Evolutionary conservation across 1,140 invertebrate genomes (phyloP).

Genomic region (Orius insidiosus): DNA sequence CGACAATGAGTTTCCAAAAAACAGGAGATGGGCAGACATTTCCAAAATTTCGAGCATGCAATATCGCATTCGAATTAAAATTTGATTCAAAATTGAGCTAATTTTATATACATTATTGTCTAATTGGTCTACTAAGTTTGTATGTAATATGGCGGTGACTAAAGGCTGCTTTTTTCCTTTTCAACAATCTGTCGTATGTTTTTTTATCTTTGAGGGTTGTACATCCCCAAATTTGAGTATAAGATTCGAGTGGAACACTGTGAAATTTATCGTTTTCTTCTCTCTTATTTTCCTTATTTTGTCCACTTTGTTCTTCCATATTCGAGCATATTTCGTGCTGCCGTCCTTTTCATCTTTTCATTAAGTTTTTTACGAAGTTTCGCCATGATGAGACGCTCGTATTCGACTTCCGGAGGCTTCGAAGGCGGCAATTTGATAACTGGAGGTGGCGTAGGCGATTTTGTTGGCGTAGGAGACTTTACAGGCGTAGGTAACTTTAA

Average conservation of each 20-base stretch:
- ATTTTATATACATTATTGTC: constrained; percentile 11
- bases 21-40: constrained; percentile 9
- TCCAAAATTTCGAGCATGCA: constrained; percentile 5
- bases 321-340: constrained; percentile 14
- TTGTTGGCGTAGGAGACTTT: background rate
- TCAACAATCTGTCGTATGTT: constrained; percentile 8
- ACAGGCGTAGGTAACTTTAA: background rate
- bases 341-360: constrained; percentile 16
- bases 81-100: constrained; percentile 7
- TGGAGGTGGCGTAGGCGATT: background rate
- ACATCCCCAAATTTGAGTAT: constrained; percentile 16
- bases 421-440: background rate
- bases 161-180: constrained; percentile 12
- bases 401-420: background rate
- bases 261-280: constrained; percentile 6
- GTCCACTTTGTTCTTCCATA: constrained; percentile 17
- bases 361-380: constrained; percentile 16
- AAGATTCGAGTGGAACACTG: constrained; percentile 12
- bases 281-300: constrained; percentile 10
- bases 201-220: background rate
- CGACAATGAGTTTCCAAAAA: constrained; percentile 8
- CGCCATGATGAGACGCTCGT: background rate
- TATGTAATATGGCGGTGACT: constrained; percentile 11
- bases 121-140: constrained; percentile 10
- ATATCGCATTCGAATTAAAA: background rate